Evolutionary conservation across 1,140 invertebrate genomes (phyloP), one percentile per base, ranked within the genome.

Genomic region (Zaprionus inermis): DNA sequence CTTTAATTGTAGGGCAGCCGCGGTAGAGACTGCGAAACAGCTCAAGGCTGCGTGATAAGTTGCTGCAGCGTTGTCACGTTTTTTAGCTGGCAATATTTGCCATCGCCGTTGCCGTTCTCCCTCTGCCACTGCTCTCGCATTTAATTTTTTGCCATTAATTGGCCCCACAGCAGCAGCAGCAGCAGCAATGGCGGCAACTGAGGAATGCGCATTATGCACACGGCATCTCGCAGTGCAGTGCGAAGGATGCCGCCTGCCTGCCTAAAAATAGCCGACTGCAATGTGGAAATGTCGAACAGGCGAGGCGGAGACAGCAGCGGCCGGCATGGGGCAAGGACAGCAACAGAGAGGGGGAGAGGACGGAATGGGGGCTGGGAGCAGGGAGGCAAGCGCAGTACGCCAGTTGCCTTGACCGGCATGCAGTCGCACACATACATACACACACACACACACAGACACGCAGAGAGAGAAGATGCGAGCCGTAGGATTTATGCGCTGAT

Each of bases 331-430:
- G 38, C 38, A 44, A 44, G 38, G 54, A 32, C 30, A 34, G 30
- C 3, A n/a, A n/a, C n/a, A 18, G 10, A 32, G 24, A 30, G 16
- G 1, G 3, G 7, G 49, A 41, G n/a, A 24, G 32, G 24, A 28
- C 1, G 41, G n/a, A n/a, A n/a, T n/a, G n/a, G n/a, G n/a, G n/a
- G n/a, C n/a, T n/a, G 20, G 22, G 22, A 51, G 56, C 3, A 34
- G 41, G 22, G 16, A 14, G 11, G 36, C 36, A 38, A 16, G 16
- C 16, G 41, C 3, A 49, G 16, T 46, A 46, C 16, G 41, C 41
- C 18, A 46, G 44, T 49, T 79, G 82, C 83, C 83, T 86, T 88
- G 82, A 86, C 82, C 83, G 82, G 83, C 69, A 64, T 76, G 58
- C 36, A 69, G 49, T 65, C 81, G 67, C 54, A 51, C 63, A 66